Conservation (phyloP, 2,113 vertebrate species). For the Platysternon megacephalum region DNA sequence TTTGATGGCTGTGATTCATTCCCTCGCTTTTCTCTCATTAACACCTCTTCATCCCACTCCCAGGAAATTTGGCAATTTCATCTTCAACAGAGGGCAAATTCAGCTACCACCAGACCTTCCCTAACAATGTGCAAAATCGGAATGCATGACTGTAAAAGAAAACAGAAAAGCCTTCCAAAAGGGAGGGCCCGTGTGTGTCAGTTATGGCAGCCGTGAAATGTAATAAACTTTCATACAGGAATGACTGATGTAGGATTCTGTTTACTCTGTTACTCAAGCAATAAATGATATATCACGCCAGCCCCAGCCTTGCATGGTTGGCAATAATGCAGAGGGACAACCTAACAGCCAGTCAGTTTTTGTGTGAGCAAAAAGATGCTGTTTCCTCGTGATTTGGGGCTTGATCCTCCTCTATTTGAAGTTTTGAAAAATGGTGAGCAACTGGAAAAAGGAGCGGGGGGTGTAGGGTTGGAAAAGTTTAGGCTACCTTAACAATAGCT, state of each 20-base stretch:
- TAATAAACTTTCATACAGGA: not conserved
- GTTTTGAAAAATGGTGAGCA: conserved; percentile 7
- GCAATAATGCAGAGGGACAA: accelerated
- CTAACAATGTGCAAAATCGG: conserved; percentile 39
- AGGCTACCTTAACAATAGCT: conserved; percentile 34
- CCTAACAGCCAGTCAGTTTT: not conserved
- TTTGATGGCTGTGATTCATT: conserved; percentile 25
- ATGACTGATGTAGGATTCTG: conserved; percentile 8
- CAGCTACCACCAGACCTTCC: conserved; percentile 6
- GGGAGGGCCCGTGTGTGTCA: not conserved
- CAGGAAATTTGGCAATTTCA: not conserved
- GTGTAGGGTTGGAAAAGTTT: not conserved
- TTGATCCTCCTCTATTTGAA: conserved; percentile 2
- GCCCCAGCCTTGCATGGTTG: accelerated
- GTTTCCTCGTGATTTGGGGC: not conserved
- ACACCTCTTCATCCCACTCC: conserved; percentile 35
- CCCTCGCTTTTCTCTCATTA: conserved; percentile 39
- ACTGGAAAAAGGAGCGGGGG: not conserved
- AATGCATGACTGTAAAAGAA: not conserved
- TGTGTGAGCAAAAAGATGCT: not conserved
- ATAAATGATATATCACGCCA: not conserved
- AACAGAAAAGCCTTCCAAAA: not conserved
- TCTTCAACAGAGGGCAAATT: not conserved
- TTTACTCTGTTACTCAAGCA: conserved; percentile 8
- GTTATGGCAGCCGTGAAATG: not conserved